Evolutionary conservation across 2,113 vertebrate genomes (phyloP), one percentile per base, ranked within the genome.

Genomic region (Andinoacara biseriatus): DNA sequence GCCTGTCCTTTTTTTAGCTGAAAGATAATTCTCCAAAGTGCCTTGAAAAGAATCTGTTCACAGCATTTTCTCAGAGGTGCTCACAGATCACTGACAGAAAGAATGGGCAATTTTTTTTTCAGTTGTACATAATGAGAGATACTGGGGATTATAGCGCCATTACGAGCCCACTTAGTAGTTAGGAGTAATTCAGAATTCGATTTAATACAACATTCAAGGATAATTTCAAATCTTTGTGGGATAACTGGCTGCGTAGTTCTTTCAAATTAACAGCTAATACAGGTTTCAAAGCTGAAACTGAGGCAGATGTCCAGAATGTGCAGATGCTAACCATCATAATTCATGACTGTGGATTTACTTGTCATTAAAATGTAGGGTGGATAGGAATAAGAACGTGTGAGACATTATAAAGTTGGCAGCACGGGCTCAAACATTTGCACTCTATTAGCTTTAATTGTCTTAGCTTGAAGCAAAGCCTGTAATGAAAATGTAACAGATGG

Each of bases 371-470:
- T 61, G 61, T 77, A 77, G 57, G 77, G 52, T 75, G 74, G 60
- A 88, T 83, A 61, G 82, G 78, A 81, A 91, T 85, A 67, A 86
- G 75, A 89, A 86, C 52, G 63, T 87, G 78, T 38, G 49, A 91
- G 86, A 79, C 85, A 82, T 87, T 81, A 80, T 89, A 74, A 91
- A 93, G 63, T 84, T 93, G 88, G 87, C 90, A 89, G 77, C 26
- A 63, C 7, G 18, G 89, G 81, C 91, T 91, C 84, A 89, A 92
- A 94, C 90, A 93, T 93, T 94, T 94, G 90, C 82, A 88, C 85
- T 89, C 91, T 89, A 90, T 94, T 93, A 94, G 83, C 82, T 94
- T 87, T 92, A 93, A 94, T 93, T 93, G 89, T 94, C 86, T 94
- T 90, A 90, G 87, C 88, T 84, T 80, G 88, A 89, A 90, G 92